phyloP scores from a whole-genome alignment of 2,888 invertebrate species.

The Philopedon plagiatum region DNA sequence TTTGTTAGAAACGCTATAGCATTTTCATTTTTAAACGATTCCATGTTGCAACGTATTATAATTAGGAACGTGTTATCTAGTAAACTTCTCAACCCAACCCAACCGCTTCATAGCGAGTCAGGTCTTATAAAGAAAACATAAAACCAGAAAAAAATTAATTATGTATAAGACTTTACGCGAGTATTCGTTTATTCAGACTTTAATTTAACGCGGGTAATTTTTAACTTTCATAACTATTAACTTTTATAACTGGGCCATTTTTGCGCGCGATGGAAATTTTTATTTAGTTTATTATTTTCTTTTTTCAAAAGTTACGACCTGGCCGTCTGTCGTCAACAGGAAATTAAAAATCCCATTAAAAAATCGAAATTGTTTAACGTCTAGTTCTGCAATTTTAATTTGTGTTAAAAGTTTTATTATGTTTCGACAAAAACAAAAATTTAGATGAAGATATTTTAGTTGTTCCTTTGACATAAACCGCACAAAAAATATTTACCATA shows the following conservation, averaged over 20 bases:
- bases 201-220: constrained; percentile 15
- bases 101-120: not conserved
- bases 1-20: not conserved
- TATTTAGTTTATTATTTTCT: constrained; percentile 17
- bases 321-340: constrained; percentile 26
- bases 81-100: not conserved
- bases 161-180: constrained; percentile 9
- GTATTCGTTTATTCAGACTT: constrained; percentile 7
- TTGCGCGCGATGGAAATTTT: constrained; percentile 10
- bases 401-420: constrained; percentile 4
- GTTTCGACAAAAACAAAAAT: no score
- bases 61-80: not conserved
- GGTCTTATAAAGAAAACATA: constrained; percentile 9
- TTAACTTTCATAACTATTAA: constrained; percentile 16
- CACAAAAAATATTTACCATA: no score
- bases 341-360: constrained; percentile 22
- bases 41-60: not conserved
- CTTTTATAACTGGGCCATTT: constrained; percentile 21
- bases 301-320: constrained; percentile 4
- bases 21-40: not conserved
- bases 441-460: no score
- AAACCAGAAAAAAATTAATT: constrained; percentile 13
- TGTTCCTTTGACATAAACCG: no score
- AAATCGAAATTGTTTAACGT: constrained; percentile 21
- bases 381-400: constrained; percentile 16